Conservation (phyloP, 2,888 invertebrate species). For the Nymphalis c-album region DNA sequence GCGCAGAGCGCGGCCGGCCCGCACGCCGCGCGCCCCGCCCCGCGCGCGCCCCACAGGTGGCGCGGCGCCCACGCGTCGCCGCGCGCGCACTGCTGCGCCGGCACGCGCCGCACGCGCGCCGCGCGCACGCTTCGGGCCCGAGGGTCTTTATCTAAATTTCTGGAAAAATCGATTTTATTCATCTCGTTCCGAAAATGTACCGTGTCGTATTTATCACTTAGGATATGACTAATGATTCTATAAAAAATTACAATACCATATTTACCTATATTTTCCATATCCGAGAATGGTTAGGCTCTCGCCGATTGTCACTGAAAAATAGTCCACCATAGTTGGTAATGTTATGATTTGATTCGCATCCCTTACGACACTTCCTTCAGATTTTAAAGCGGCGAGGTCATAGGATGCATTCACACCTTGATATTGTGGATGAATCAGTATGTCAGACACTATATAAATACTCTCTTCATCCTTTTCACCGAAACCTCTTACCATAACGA, state of each 20-base stretch:
- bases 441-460: conserved; percentile 51
- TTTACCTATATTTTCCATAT: conserved; percentile 59
- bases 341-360: conserved; percentile 30
- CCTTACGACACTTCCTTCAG: conserved; percentile 45
- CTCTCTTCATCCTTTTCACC: conserved; percentile 45
- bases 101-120: conserved; percentile 36
- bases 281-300: conserved; percentile 59
- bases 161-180: conserved; percentile 30
- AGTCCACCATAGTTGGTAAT: conserved; percentile 53
- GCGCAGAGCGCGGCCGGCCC: conserved; percentile 37
- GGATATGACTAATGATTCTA: no score
- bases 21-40: conserved; percentile 29
- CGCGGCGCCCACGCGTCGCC: conserved; percentile 45
- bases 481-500: conserved; percentile 55
- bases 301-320: conserved; percentile 56
- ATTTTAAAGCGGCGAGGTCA: conserved; percentile 59
- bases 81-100: conserved; percentile 34
- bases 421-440: conserved; percentile 61
- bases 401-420: conserved; percentile 49
- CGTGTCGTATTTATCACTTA: no score
- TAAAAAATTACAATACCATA: neutral
- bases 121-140: conserved; percentile 30
- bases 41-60: conserved; percentile 44
- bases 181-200: no score
- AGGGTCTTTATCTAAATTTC: conserved; percentile 43